A percentile compares a stretch with the other conserved stretches of the same genome.
These are phyloP conservation scores for Agapornis roseicollis DNA, from an alignment of 2,113 vertebrate species.

Conservation along the genomic window DNA sequence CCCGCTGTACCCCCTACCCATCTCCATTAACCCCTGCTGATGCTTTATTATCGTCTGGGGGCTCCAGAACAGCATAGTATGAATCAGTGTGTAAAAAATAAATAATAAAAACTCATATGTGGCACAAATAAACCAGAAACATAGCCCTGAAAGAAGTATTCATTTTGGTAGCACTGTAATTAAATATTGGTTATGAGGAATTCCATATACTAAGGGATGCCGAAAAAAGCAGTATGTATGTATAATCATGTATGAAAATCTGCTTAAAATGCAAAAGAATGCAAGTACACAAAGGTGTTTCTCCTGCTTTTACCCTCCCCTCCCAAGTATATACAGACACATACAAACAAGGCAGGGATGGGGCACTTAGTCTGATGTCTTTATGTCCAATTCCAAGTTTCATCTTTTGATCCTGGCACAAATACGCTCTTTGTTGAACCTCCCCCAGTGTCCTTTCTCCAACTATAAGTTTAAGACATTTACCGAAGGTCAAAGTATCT, in stretches of 20 bases:
- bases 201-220: neutral
- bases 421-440: neutral
- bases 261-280: neutral
- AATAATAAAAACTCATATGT: slow-evolving; percentile 8
- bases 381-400: neutral
- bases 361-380: neutral
- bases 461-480: neutral
- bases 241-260: neutral
- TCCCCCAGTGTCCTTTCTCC: neutral
- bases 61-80: slow-evolving; percentile 34
- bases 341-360: neutral
- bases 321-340: neutral
- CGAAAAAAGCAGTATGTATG: neutral
- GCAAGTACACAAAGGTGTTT: neutral
- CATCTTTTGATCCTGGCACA: neutral
- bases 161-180: neutral
- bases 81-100: slow-evolving; percentile 46
- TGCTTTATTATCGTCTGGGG: slow-evolving; percentile 67
- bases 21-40: slow-evolving; percentile 71
- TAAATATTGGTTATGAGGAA: neutral
- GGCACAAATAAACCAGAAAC: slow-evolving; percentile 25
- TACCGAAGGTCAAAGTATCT: neutral
- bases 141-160: neutral
- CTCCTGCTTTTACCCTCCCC: neutral
- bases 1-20: slow-evolving; percentile 56